phyloP scores from a whole-genome alignment of 2,113 vertebrate species.

The Archilochus colubris region DNA sequence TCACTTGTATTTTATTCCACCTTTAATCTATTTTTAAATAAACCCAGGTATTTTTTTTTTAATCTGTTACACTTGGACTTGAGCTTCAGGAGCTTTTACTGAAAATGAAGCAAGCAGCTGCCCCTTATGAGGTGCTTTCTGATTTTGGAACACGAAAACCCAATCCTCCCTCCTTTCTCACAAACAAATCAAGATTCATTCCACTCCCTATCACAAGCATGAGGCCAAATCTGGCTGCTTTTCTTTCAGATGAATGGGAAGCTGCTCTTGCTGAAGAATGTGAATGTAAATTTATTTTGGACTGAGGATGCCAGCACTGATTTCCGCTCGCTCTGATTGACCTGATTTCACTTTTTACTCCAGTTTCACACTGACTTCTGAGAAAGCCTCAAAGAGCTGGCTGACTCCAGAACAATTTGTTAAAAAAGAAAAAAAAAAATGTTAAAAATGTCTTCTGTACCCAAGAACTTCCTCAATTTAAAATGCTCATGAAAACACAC shows the following conservation, averaged over 20 bases:
- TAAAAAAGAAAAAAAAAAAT: background rate
- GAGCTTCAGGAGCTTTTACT: background rate
- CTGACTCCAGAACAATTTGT: background rate
- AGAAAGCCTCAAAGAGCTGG: background rate
- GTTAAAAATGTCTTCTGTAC: background rate
- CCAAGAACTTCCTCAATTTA: background rate
- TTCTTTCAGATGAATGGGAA: constrained; percentile 18
- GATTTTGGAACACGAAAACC: background rate
- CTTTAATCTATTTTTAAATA: constrained; percentile 4
- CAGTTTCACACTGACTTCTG: background rate
- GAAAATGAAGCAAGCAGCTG: constrained; percentile 19
- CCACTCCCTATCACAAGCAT: background rate
- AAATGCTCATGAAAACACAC: background rate
- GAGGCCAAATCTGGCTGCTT: constrained; percentile 6
- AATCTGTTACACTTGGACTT: background rate
- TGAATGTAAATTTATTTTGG: background rate
- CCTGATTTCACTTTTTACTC: constrained; percentile 4
- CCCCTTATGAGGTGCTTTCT: constrained; percentile 9
- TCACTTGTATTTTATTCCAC: background rate
- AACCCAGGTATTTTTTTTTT: background rate
- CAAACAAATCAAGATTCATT: constrained; percentile 22
- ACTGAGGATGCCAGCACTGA: background rate
- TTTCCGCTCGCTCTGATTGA: constrained; percentile 1
- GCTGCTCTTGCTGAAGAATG: background rate
- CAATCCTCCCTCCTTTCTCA: constrained; percentile 4